A percentile compares a stretch with the other conserved stretches of the same genome.
Evolutionary conservation across 2,113 vertebrate species (phyloP).

Genomic region (Scatophagus argus): DNA sequence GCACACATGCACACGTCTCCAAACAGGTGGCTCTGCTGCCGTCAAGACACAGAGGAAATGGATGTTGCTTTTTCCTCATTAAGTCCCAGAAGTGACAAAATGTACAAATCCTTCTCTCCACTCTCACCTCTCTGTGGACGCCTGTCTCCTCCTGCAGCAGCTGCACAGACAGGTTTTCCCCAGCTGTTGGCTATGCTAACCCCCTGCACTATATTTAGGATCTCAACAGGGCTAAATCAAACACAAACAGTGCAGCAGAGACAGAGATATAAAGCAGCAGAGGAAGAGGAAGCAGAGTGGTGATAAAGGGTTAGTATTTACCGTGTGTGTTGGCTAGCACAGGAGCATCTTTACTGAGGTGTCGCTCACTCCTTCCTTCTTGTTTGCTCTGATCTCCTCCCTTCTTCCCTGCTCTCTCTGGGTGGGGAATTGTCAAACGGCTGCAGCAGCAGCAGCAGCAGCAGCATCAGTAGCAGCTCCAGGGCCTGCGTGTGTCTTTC

Average conservation of each 20-base stretch:
- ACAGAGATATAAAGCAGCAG: constrained; percentile 40
- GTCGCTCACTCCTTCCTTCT: constrained; percentile 69
- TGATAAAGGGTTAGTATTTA: constrained; percentile 68
- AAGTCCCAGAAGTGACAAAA: constrained; percentile 49
- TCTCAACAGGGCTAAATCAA: constrained; percentile 62
- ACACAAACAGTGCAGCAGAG: constrained; percentile 58
- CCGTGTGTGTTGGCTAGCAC: constrained; percentile 68
- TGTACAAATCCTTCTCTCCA: constrained; percentile 51
- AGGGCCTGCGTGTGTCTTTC: constrained; percentile 58
- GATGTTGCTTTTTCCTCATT: constrained; percentile 53
- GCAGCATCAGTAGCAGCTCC: constrained; percentile 71
- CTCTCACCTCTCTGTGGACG: constrained; percentile 55
- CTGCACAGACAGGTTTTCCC: constrained; percentile 68
- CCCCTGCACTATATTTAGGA: constrained; percentile 70
- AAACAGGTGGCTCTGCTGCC: constrained; percentile 78
- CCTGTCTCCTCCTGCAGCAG: constrained; percentile 65
- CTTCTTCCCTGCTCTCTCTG: constrained; percentile 73
- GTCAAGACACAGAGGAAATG: constrained; percentile 53
- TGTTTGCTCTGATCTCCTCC: constrained; percentile 73
- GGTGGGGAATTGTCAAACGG: constrained; percentile 79
- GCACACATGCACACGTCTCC: constrained; percentile 66
- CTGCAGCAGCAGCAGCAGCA: constrained; percentile 78
- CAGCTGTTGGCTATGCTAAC: constrained; percentile 79
- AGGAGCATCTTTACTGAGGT: constrained; percentile 72
- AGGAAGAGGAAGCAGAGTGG: constrained; percentile 34